Conservation (phyloP, 92 coral and sea anemone genomes). For the Metridium senile region DNA sequence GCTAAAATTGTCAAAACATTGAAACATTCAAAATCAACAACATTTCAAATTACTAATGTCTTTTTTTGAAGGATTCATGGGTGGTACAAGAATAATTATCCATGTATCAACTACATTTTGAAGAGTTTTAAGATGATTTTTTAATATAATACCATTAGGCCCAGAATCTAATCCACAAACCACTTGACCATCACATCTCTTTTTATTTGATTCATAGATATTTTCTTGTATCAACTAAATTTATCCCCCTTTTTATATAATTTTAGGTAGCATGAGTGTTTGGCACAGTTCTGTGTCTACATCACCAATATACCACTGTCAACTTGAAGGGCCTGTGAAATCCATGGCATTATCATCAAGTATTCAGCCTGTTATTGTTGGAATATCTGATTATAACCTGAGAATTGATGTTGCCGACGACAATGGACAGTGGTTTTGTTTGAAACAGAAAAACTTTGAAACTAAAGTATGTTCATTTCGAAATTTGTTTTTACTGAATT, state of each 20-base stretch:
- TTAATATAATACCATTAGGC: no score
- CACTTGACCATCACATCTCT: no score
- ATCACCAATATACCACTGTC: constrained; percentile 62
- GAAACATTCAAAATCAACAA: no score
- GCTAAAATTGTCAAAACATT: no score
- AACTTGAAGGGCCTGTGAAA: constrained; percentile 68
- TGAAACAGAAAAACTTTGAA: constrained; percentile 63
- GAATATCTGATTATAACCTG: constrained; percentile 59
- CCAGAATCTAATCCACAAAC: no score
- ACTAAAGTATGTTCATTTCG: constrained; percentile 51
- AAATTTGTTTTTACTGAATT: not conserved
- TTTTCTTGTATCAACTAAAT: no score
- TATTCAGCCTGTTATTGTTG: constrained; percentile 51
- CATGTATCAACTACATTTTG: no score
- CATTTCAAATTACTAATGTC: no score
- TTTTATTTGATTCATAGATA: no score
- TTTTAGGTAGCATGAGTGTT: constrained; percentile 65
- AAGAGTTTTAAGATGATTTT: no score
- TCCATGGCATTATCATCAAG: constrained; percentile 66
- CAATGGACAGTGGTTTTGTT: constrained; percentile 79
- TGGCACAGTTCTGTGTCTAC: constrained; percentile 78
- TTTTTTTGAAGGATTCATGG: no score
- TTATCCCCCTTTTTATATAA: not conserved
- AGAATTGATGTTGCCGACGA: constrained; percentile 65
- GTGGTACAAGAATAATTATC: no score